Conservation (phyloP, 2,113 vertebrate species). For the Notothenia coriiceps region DNA sequence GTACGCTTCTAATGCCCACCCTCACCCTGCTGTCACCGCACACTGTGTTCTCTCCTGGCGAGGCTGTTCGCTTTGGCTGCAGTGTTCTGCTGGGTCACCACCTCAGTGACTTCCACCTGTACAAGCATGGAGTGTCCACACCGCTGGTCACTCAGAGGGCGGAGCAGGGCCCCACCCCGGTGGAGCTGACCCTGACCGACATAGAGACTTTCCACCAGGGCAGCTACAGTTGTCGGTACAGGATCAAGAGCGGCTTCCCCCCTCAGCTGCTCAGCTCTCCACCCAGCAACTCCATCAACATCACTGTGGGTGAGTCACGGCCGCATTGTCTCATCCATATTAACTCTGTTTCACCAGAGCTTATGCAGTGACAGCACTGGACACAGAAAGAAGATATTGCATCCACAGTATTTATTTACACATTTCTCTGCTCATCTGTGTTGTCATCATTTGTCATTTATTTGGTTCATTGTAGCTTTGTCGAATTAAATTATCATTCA, state of each 20-base stretch:
- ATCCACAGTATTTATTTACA: too few relatives aligned
- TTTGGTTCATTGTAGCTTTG: not conserved
- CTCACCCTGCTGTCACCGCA: conserved; percentile 80
- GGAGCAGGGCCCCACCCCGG: conserved; percentile 71
- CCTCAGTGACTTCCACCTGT: conserved; percentile 81
- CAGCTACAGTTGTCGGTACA: conserved; percentile 83
- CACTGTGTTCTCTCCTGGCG: conserved; percentile 77
- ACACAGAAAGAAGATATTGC: too few relatives aligned
- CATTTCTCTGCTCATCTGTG: not conserved
- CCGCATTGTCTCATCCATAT: not conserved
- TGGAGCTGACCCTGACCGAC: conserved; percentile 79
- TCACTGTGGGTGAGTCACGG: conserved; percentile 80
- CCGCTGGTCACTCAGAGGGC: conserved; percentile 80
- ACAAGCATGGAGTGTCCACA: conserved; percentile 75
- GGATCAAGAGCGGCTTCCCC: conserved; percentile 67
- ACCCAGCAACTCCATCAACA: conserved; percentile 81
- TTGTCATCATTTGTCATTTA: not conserved
- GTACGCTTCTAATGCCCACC: conserved; percentile 72
- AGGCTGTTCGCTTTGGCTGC: conserved; percentile 81
- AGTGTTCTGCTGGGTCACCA: conserved; percentile 72
- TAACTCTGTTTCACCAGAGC: not conserved
- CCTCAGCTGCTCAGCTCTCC: conserved; percentile 74
- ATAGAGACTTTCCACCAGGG: conserved; percentile 81
- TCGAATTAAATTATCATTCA: not conserved
- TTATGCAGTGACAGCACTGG: too few relatives aligned